Percentiles rank a stretch among this genome's conserved stretches.
Evolutionary conservation across 2,113 vertebrate species (phyloP).

Genomic region (Bettongia penicillata): DNA sequence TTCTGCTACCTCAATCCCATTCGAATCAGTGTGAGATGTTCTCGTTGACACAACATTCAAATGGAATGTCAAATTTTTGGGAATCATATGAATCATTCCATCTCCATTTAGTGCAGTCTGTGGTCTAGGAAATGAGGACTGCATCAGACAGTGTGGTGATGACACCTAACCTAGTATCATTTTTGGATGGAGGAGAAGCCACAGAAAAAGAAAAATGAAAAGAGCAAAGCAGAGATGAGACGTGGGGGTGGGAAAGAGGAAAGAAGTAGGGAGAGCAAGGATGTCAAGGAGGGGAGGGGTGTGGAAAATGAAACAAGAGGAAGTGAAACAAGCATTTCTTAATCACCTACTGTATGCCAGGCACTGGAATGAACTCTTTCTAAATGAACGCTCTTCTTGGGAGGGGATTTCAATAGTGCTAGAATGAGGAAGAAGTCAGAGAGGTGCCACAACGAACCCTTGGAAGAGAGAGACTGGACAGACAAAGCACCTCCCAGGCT

Average conservation of each 20-base stretch:
- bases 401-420: background rate
- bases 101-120: background rate
- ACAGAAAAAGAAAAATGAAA: background rate
- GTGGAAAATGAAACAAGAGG: slow-evolving; percentile 2
- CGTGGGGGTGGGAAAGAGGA: background rate
- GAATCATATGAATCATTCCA: background rate
- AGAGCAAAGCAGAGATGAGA: background rate
- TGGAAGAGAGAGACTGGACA: background rate
- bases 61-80: background rate
- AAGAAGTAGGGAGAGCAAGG: slow-evolving; percentile 9
- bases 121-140: background rate
- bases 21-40: background rate
- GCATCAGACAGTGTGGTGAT: background rate
- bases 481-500: background rate
- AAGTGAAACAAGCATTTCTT: background rate
- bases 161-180: background rate
- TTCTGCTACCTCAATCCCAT: background rate
- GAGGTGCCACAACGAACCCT: background rate
- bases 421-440: background rate
- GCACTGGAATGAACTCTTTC: background rate
- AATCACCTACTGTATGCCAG: background rate
- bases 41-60: background rate
- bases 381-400: background rate
- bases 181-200: background rate
- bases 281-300: slow-evolving; percentile 10